Evolutionary conservation across 2,113 vertebrate species (phyloP).

Genomic region (Eubucco bourcierii): DNA sequence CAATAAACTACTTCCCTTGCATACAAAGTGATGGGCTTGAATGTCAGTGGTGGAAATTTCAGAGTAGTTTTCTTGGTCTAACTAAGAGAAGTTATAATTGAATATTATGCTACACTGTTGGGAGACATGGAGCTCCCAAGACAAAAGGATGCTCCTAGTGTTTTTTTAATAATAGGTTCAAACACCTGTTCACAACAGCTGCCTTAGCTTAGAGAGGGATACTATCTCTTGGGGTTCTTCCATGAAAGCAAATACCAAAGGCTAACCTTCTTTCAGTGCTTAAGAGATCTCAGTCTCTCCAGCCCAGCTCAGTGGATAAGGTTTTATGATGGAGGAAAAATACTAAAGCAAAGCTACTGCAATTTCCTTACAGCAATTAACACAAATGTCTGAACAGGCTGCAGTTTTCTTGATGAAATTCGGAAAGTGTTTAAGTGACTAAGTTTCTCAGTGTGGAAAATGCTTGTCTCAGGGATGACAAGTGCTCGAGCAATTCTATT

Average conservation of each 20-base stretch:
- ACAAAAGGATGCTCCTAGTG: neutral
- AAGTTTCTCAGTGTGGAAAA: neutral
- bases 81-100: neutral
- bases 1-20: neutral
- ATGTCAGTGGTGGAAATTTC: neutral
- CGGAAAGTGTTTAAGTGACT: neutral
- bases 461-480: neutral
- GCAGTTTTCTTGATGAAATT: neutral
- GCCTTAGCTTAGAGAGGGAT: neutral
- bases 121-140: neutral
- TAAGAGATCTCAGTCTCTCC: neutral
- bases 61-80: neutral
- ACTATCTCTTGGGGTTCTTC: neutral
- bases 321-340: neutral
- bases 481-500: neutral
- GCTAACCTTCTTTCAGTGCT: neutral
- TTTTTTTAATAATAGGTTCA: neutral
- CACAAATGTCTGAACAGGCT: neutral
- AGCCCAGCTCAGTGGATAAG: neutral
- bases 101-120: accelerated
- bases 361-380: neutral
- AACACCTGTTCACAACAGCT: neutral
- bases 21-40: neutral
- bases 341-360: neutral
- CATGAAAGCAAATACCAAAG: neutral